Base-by-base conservation (phyloP, 2,888 invertebrate genomes). In the Zelleria hepariella region DNA sequence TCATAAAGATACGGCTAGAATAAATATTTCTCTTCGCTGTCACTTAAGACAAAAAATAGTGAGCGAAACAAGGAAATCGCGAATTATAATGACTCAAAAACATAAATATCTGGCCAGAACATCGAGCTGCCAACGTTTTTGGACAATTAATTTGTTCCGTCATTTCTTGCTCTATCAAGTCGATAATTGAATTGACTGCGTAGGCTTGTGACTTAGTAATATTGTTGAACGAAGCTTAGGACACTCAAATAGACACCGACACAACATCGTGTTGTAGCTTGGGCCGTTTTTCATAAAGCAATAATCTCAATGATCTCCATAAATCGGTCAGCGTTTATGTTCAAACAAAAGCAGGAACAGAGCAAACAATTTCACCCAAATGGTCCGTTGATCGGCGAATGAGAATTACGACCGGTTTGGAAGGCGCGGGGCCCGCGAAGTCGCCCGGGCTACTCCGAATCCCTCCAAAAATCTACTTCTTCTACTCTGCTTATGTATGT, bases 321-420 rank as follows among this genome's bases (percentile, higher is more conserved):
- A 81, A 81, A 74, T 74, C 70, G 66, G 64, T 65, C 68, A 72
- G 74, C 71, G 75, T 80, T 83, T 82, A 83, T 81, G 77, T 71
- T 74, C 75, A 78, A 78, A 81, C 79, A 78, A 80, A 80, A 79
- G 76, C 71, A 66, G 71, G 71, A 74, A 78, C 81, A 79, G 54
- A 78, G 80, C 82, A 84, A 85, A 86, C 86, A 85, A 84, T 85
- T 86, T 86, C 82, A 82, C 79, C 82, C 69, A 85, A 84, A 84
- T 84, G 76, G 80, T 81, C 81, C 78, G 71, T 68, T 75, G 76
- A 72, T 69, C 75, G 76, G 73, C 73, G 73, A 75, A 77, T 77
- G 77, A 76, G 82, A 82, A 83, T 82, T 77, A 82, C 66, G 78
- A 80, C 78, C 77, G 79, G 78, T 78, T 77, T 69, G 66, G 59